Evolutionary conservation across 2,888 invertebrate genomes (phyloP), one percentile per base, ranked within the genome.

Genomic region (Trissonchulus latispiculum): DNA sequence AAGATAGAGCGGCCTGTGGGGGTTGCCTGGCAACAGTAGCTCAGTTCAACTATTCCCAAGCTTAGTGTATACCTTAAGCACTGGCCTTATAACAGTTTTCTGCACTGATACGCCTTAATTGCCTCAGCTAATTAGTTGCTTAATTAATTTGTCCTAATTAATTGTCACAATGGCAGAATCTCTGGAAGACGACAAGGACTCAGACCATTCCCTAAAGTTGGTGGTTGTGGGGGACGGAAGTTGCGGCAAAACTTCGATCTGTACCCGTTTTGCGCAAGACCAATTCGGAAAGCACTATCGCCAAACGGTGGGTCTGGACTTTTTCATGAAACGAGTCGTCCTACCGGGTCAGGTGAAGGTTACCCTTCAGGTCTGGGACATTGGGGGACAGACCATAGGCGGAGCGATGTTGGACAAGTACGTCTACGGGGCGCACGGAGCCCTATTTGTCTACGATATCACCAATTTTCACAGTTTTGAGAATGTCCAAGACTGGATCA

Each of bases 401-500:
- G 90, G 91, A 8, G 86, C 87, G 75, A 92, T 93, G 92, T 85
- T 93, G 64, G 89, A 88, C 77, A 87, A 87, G 78, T 87, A 87
- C 79, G 80, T 87, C 31, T 86, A 82, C 80, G 86, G 85, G 36
- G 83, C 85, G 72, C 82, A 86, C 78, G 86, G 85, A 8, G 87
- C 92, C 72, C 83, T 93, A 72, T 85, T 93, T 76, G 90, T 92
- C 0, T 93, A 92, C 82, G 93, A 93, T 82, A 88, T 93, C 72
- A 91, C 92, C 36, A 91, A 90, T 82, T 86, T 88, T 69, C 86
- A 88, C 77, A 92, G 91, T 82, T 93, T 93, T 83, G 91, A 91
- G 73, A 89, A 88, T 79, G 84, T 92, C 29, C 85, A 86, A 61
- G 86, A 87, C 71, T 94, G 93, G 93, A 85, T 91, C 76, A 83